phyloP scores from a whole-genome alignment of 2,113 vertebrate species.

The Oceanodroma tethys region DNA sequence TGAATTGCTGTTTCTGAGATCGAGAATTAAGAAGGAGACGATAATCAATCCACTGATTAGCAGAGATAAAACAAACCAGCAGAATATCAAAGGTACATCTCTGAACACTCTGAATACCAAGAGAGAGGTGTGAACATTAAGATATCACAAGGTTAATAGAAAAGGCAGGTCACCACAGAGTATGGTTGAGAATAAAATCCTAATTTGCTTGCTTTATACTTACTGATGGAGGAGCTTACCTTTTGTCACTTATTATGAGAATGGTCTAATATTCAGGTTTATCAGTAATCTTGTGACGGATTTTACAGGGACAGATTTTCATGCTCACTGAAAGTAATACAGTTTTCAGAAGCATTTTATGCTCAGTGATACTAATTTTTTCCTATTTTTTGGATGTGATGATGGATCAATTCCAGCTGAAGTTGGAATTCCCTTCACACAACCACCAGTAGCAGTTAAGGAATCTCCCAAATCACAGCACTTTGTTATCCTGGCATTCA shows the following conservation, averaged over 20 bases:
- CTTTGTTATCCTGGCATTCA: background rate
- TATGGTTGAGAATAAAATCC: background rate
- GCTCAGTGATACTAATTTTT: background rate
- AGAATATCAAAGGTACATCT: background rate
- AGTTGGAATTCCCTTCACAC: background rate
- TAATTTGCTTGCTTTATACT: background rate
- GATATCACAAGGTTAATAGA: background rate
- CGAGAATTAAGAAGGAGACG: background rate
- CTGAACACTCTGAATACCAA: background rate
- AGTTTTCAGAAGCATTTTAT: background rate
- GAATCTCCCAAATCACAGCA: background rate
- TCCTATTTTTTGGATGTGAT: background rate
- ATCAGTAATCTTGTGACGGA: background rate
- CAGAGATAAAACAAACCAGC: background rate
- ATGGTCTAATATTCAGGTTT: background rate
- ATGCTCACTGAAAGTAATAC: background rate
- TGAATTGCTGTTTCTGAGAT: background rate
- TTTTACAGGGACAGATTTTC: background rate
- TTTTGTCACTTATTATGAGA: background rate
- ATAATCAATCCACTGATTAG: background rate
- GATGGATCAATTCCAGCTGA: background rate
- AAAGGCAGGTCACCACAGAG: background rate
- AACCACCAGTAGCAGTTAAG: background rate
- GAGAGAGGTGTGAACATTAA: background rate
- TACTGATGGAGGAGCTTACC: background rate